These are phyloP conservation scores for Xyliphius kryptos DNA, from an alignment of 2,113 vertebrate genomes.

Conservation along the genomic window DNA sequence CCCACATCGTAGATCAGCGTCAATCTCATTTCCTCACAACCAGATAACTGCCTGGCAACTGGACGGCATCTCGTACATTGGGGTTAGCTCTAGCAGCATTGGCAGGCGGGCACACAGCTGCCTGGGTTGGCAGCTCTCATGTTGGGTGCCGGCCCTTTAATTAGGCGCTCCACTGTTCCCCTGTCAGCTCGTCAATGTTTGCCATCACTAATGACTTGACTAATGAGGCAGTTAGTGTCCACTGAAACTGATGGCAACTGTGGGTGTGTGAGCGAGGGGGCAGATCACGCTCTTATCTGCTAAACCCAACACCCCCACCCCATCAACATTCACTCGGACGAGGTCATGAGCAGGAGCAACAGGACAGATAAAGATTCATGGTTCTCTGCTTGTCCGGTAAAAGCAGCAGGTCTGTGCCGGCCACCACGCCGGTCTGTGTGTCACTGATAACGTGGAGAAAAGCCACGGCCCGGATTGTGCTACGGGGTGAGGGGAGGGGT, in stretches of 20 bases:
- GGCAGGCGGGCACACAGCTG: slow-evolving; percentile 67
- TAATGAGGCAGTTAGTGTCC: slow-evolving; percentile 90
- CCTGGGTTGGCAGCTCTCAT: slow-evolving; percentile 64
- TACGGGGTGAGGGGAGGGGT: slow-evolving; percentile 23
- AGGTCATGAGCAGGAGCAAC: slow-evolving; percentile 46
- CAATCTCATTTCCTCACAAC: slow-evolving; percentile 38
- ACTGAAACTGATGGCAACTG: slow-evolving; percentile 71
- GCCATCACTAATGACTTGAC: slow-evolving; percentile 84
- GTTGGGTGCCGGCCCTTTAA: slow-evolving; percentile 67
- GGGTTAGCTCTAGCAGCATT: slow-evolving; percentile 33
- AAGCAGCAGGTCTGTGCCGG: slow-evolving; percentile 41
- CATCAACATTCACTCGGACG: slow-evolving; percentile 42
- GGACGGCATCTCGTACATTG: slow-evolving; percentile 14
- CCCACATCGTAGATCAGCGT: slow-evolving; percentile 39
- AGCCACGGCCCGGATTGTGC: slow-evolving; percentile 38
- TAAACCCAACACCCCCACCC: slow-evolving; percentile 47
- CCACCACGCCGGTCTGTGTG: slow-evolving; percentile 55
- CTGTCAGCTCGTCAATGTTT: slow-evolving; percentile 75
- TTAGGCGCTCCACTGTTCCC: slow-evolving; percentile 75
- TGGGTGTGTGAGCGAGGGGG: slow-evolving; percentile 56
- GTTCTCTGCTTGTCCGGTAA: slow-evolving; percentile 45
- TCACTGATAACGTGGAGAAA: slow-evolving; percentile 54
- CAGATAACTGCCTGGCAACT: slow-evolving; percentile 59
- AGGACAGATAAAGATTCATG: slow-evolving; percentile 63
- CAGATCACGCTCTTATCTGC: slow-evolving; percentile 50